Evolutionary conservation across 1,140 invertebrate species (phyloP), one percentile per base, ranked within the genome.

Genomic region (Brevipalpus yothersi): DNA sequence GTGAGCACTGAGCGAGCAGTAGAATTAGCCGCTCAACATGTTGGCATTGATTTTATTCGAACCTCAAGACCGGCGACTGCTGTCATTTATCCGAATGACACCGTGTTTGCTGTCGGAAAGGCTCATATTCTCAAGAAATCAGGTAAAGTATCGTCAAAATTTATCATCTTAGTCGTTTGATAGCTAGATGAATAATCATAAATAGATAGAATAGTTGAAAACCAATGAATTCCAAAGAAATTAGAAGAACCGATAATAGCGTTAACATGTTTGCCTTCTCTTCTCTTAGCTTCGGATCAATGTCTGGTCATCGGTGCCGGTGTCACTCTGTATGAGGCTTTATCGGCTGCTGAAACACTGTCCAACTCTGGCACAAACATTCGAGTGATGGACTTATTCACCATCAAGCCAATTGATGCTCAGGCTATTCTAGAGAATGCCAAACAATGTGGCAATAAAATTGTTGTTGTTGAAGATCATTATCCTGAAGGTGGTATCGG

Each of bases 381-480:
- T 1, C 75, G 90, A 47, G 81, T 97, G 10, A 70, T 96, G 66
- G 92, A 97, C 77, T 84, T 82, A 1, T 96, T 96, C 73, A 95
- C 91, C 3, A 77, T 99, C 57, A 96, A 98, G 73, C 94, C 94
- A 0, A 73, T 99, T 51, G 94, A 99, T 72, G 76, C 75, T 53
- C 76, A 77, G 1, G 75, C 80, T 0, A 80, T 99, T 41, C 72
- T 85, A 51, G 73, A 77, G 53, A 79, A 90, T 69, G 91, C 90
- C 12, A 77, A 78, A 55, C 79, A 82, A 55, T 81, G 78, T 61
- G 83, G 82, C 42, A 89, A 89, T 0, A 77, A 79, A 31, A 78
- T 97, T 43, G 67, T 99, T 51, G 90, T 90, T 40, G 88, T 95
- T 7, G 94, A 99, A 70, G 94, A 99, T 73, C 94, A 99, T 73